Percentiles rank a stretch among this genome's conserved stretches.
Conservation (phyloP, 2,113 vertebrate species). For the Platanista minor region DNA sequence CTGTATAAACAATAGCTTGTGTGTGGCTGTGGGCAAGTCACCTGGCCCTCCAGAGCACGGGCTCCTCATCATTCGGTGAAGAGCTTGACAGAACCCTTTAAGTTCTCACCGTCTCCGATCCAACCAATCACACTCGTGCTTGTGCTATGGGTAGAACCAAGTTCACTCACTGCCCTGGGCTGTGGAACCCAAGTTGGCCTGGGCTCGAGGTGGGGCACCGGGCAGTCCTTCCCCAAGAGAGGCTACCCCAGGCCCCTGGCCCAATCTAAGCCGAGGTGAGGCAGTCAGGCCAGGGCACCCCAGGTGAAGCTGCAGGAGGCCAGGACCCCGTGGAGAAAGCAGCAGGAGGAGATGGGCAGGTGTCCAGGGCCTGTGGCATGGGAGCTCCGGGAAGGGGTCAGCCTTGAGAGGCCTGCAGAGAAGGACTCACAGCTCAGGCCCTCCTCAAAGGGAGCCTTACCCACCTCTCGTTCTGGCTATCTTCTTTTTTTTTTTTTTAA, state of each 20-base stretch:
- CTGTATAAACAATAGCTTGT: neutral
- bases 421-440: neutral
- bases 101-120: neutral
- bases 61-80: rapidly evolving
- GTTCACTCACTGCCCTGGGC: neutral
- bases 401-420: neutral
- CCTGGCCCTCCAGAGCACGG: rapidly evolving
- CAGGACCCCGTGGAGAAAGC: rapidly evolving
- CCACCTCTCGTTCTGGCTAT: neutral
- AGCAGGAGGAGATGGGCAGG: rapidly evolving
- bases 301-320: neutral
- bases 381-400: neutral
- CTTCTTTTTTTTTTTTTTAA: neutral
- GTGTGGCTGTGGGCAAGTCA: neutral
- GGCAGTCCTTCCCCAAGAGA: neutral
- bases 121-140: neutral
- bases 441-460: neutral
- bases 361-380: rapidly evolving
- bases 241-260: neutral
- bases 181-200: neutral
- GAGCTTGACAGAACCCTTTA: neutral
- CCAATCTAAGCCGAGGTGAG: neutral
- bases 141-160: neutral
- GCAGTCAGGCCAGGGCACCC: neutral
- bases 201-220: neutral